Conservation (phyloP, 2,113 vertebrate species). For the Anser cygnoides region DNA sequence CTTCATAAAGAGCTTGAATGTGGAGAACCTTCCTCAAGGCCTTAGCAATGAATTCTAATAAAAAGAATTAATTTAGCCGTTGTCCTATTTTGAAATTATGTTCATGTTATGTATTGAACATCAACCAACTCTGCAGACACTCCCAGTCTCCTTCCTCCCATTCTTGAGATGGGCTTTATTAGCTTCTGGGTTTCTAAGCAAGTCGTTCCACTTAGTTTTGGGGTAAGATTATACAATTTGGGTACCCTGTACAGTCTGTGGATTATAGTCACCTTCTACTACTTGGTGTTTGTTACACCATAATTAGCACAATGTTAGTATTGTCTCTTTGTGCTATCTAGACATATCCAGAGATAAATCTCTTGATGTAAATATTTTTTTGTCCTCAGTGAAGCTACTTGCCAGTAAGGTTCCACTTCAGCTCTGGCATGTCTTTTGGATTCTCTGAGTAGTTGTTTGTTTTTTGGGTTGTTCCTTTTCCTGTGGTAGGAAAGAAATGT, state of each 20-base stretch:
- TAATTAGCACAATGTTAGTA: background rate
- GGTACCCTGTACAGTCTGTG: background rate
- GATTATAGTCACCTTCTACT: background rate
- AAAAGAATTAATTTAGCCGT: accelerated
- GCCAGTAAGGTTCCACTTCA: background rate
- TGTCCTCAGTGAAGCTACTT: background rate
- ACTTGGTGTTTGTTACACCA: background rate
- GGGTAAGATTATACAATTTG: background rate
- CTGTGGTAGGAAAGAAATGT: background rate
- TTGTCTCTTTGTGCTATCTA: background rate
- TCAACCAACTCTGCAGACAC: background rate
- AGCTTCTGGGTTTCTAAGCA: background rate
- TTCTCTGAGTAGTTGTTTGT: background rate
- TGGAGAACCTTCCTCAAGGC: background rate
- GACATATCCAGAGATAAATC: background rate
- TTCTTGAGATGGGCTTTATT: background rate
- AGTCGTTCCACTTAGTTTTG: background rate
- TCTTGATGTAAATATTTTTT: background rate
- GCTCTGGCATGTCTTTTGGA: background rate
- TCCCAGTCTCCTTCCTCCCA: background rate
- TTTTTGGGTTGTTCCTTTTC: background rate
- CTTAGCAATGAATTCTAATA: background rate
- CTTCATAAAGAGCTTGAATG: background rate
- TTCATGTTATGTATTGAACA: background rate
- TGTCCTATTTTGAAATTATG: background rate